Evolutionary conservation across 2,113 vertebrate genomes (phyloP), one percentile per base, ranked within the genome.

Genomic region (Tichodroma muraria): DNA sequence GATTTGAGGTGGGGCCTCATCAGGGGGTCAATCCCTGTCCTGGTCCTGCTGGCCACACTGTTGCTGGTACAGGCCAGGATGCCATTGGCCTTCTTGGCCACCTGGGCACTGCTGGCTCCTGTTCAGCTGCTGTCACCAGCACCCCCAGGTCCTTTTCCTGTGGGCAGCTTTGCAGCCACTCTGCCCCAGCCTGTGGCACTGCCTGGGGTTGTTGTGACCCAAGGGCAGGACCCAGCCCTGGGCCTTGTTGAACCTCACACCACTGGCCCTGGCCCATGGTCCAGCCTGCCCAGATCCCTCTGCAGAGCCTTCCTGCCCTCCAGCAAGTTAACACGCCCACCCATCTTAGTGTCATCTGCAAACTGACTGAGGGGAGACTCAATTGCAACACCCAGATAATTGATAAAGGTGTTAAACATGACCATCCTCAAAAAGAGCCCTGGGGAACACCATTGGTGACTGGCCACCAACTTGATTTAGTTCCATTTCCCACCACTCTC

Each of bases 341-440:
- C 11, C 31, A 44, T 0, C 4, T 4, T 18, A 6, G 25, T 6
- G 22, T 16, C 2, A 27, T 3, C 45, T 53, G 28, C 2, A 19
- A 33, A 53, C 1, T 49, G 52, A 24, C 14, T 47, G 40, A 61
- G 28, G 11, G 1, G 1, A 2, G 6, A 23, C 22, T 45, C 20
- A 37, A 23, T 37, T 37, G 15, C 54, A 30, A 13, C 15, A 22
- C 25, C 10, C 53, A 45, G 18, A 22, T 28, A 22, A 75, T 6
- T 45, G 33, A 45, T 30, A 35, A 28, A 57, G 24, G 13, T 35
- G 5, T 60, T 68, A 52, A 52, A 60, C 11, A 22, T 4, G 5
- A 45, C 19, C 12, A 50, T 9, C 33, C 37, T 27, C 38, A 45
- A 10, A 22, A 52, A 18, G 53, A 38, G 15, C 33, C 47, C 22